Base-by-base conservation (phyloP, 2,113 vertebrate species). In the Dicerorhinus sumatrensis region DNA sequence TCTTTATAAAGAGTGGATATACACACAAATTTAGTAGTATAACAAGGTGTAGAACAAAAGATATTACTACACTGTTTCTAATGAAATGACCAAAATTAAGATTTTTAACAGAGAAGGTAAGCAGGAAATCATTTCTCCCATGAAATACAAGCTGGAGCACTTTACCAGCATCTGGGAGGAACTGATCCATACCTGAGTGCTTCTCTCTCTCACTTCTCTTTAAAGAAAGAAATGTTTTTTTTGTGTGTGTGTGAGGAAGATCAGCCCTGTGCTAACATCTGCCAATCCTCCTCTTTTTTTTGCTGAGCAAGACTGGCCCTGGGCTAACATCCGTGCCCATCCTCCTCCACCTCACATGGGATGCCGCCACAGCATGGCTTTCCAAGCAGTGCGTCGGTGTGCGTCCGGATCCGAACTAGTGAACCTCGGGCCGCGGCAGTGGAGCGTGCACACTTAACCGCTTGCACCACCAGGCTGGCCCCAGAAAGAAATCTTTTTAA, bases 141-240 rank as follows among this genome's bases (percentile, higher is more conserved):
- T 23, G 54, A 88, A 83, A 76, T 56, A 62, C n/a, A 82, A 65
- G 36, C 48, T 65, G 29, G 29, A 75, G 9, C 8, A 14, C 54
- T 88, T 87, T 8, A 73, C 70, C 8, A 83, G 70, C 17, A 39
- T 86, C 62, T 96, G 76, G 21, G 31, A 56, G 63, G 23, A 85
- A 42, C 29, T 33, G 65, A 80, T 25, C 7, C 18, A 21, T 67
- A 76, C 39, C n/a, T 48, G 29, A 39, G 5, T 27, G 39, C 20
- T 76, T 72, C 51, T 62, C 25, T 65, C 36, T 76, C 93, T 92
- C 67, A 73, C 87, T 93, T 93, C 48, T 91, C 36, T 79, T 88
- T 42, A 73, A 91, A 54, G 27, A 93, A 88, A 94, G 5, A 85
- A 97, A 80, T 9, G 1, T 82, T 82, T 51, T 46, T 5, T n/a